These are phyloP conservation scores for Noctua janthe DNA, from an alignment of 2,888 invertebrate genomes.

Conservation along the genomic window DNA sequence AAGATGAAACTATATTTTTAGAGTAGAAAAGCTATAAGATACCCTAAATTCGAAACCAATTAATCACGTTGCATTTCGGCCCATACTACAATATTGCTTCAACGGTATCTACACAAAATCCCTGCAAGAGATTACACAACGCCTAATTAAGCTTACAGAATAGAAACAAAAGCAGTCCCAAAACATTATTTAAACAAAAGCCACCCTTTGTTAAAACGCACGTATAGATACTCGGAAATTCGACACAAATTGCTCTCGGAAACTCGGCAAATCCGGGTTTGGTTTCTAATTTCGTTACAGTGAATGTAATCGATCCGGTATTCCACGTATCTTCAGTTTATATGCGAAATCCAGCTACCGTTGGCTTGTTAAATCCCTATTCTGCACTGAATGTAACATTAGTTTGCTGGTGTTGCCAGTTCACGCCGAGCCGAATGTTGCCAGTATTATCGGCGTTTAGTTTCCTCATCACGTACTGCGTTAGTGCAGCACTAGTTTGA, in stretches of 20 bases:
- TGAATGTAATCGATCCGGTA: conserved; percentile 60
- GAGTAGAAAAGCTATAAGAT: background rate
- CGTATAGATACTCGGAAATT: conserved; percentile 26
- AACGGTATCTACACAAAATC: conserved; percentile 16
- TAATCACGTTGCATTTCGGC: background rate
- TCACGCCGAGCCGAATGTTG: conserved; percentile 56
- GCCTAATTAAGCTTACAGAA: conserved; percentile 44
- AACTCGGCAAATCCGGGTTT: conserved; percentile 48
- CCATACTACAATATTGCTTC: background rate
- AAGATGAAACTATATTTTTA: background rate
- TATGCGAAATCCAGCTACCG: conserved; percentile 57
- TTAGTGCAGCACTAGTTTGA: conserved; percentile 59
- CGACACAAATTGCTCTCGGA: conserved; percentile 27
- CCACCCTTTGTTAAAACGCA: conserved; percentile 41
- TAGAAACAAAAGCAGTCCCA: conserved; percentile 48
- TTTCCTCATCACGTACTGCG: conserved; percentile 68
- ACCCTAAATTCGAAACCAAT: background rate
- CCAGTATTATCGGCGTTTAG: conserved; percentile 57
- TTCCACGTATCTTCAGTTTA: conserved; percentile 59
- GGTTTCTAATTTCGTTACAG: conserved; percentile 60
- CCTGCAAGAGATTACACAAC: conserved; percentile 30
- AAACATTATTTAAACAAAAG: conserved; percentile 51
- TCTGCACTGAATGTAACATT: conserved; percentile 59
- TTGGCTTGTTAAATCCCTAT: conserved; percentile 59
- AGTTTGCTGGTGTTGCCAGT: conserved; percentile 54